A percentile compares a stretch with the other conserved stretches of the same genome.
Conservation (phyloP, 2,797 vertebrate species). For the Manis pentadactyla region DNA sequence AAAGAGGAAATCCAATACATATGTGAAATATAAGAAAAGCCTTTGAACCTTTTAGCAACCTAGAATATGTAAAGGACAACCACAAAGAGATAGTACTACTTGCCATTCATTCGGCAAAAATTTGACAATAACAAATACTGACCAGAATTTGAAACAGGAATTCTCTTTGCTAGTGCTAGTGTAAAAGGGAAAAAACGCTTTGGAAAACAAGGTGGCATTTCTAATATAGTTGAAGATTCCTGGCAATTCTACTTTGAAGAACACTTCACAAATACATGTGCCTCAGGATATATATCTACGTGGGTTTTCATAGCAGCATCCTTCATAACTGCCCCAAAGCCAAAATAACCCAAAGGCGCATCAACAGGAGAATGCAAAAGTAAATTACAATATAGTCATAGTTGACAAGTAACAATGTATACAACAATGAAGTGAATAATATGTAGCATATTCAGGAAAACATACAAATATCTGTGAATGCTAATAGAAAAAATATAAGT, state of each 20-base stretch:
- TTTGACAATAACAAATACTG: background rate
- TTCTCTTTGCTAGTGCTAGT: background rate
- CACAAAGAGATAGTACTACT: background rate
- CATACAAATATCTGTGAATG: constrained; percentile 26
- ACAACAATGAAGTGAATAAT: background rate
- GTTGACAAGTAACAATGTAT: background rate
- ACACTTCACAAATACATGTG: background rate
- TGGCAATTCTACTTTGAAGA: constrained; percentile 39
- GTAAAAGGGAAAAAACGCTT: background rate
- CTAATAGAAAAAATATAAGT: constrained; percentile 30
- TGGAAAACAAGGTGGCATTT: background rate
- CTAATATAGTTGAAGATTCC: background rate
- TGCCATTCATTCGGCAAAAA: background rate
- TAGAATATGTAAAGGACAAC: background rate
- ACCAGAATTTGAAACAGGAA: background rate
- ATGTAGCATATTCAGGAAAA: background rate
- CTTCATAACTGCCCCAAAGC: background rate
- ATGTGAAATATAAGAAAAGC: background rate
- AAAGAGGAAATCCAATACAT: constrained; percentile 16
- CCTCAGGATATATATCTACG: background rate
- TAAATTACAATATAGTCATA: background rate
- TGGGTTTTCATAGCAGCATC: background rate
- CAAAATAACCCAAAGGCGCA: constrained; percentile 23
- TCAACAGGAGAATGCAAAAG: background rate
- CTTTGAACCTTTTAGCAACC: background rate